A percentile compares a stretch with the other conserved stretches of the same genome.
These are phyloP conservation scores for Acrocephalus arundinaceus DNA, from an alignment of 2,113 vertebrate species.

Conservation along the genomic window DNA sequence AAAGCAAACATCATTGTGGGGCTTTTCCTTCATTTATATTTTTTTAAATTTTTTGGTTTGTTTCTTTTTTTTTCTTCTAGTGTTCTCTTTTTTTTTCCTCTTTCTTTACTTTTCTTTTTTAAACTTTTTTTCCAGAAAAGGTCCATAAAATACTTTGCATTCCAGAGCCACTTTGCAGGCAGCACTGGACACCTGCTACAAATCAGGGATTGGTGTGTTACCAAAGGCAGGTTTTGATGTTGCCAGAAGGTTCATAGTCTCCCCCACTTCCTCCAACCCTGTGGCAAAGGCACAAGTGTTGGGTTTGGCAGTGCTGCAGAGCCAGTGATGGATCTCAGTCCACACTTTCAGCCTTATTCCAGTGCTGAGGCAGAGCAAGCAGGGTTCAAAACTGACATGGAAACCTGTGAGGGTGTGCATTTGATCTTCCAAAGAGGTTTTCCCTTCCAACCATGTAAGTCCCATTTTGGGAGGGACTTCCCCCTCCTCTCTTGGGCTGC, in stretches of 20 bases:
- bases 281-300: background rate
- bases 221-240: background rate
- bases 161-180: background rate
- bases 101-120: no score
- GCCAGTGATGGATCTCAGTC: background rate
- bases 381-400: background rate
- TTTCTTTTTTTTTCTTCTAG: background rate
- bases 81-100: no score
- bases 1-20: background rate
- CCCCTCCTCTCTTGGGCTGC: background rate
- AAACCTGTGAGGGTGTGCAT: background rate
- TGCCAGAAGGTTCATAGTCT: background rate
- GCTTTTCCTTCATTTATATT: background rate
- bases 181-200: background rate
- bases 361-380: background rate
- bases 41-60: rapidly evolving
- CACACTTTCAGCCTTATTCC: background rate
- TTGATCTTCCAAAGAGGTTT: background rate
- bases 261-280: background rate
- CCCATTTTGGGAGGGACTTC: background rate
- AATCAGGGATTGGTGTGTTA: background rate
- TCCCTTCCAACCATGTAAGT: background rate
- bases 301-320: background rate
- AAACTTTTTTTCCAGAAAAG: background rate
- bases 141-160: background rate